Evolutionary conservation across 2,797 vertebrate species (phyloP), one percentile per base, ranked within the genome.

Genomic region (Crax fasciolata): DNA sequence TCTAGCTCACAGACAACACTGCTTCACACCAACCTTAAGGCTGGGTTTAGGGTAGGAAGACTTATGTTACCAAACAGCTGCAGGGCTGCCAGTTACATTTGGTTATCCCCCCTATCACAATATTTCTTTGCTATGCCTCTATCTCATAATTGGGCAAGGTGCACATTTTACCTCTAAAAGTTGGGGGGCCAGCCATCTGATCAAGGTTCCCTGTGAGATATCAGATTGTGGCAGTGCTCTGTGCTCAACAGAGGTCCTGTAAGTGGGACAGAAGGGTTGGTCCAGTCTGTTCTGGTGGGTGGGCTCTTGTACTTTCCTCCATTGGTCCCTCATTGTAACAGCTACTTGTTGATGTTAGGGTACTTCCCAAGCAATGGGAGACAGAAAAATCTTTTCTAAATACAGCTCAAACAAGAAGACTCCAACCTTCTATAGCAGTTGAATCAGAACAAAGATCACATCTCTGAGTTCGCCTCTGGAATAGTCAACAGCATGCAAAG

Each of bases 401-500:
- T 8, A 49, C 6, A 0, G 5, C 32, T 28, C 3, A 16, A 80
- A 65, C 35, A 75, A 13, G 54, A 77, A 48, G 24, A 27, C 21
- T 77, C 16, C n/a, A 73, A 75, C 62, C 28, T 86, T 55, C 63
- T 51, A 8, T 1, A 61, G 88, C 43, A 76, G 67, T 14, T 44
- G 79, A 63, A 74, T 43, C 4, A 80, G 78, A 94, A 83, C 65
- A 92, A 77, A 89, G 55, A 65, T 75, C 28, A 88, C n/a, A n/a
- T 63, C 41, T 55, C 87, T 63, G 72, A 39, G 72, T 13, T 71
- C 12, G 7, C 84, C 82, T 72, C 58, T 65, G 41, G 78, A 91
- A 95, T 15, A 91, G 74, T 28, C 96, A 95, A 85, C 78, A 82
- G 89, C 82, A 65, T 32, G 32, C 73, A 91, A 92, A 94, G 76